These are phyloP conservation scores for cat (Felis catus) DNA, from an alignment of 2,113 vertebrate genomes.

Conservation along the genomic window DNA sequence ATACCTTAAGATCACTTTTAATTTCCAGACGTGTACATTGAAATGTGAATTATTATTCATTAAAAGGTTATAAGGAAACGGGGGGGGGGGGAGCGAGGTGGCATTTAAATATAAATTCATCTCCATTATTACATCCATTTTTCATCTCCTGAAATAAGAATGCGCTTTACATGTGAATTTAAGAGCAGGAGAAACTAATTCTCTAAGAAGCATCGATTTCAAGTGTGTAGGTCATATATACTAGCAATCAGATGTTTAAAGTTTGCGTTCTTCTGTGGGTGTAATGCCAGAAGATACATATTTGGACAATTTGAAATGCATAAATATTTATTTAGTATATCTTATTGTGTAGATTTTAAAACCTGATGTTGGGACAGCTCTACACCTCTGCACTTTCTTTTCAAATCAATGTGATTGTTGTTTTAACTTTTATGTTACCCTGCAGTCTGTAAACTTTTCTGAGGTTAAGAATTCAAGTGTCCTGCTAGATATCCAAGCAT, in stretches of 20 bases:
- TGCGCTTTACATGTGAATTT: constrained; percentile 33
- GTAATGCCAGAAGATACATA: neutral
- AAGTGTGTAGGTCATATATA: neutral
- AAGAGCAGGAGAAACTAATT: constrained; percentile 34
- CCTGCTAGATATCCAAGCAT: neutral
- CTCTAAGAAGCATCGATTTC: constrained; percentile 44
- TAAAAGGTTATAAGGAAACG: constrained; percentile 38
- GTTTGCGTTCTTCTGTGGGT: neutral
- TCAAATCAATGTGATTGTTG: neutral
- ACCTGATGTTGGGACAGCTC: neutral
- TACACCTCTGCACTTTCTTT: neutral
- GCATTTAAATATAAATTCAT: constrained; percentile 60
- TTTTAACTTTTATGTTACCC: constrained; percentile 40
- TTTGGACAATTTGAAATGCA: neutral
- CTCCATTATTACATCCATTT: constrained; percentile 54
- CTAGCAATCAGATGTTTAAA: neutral
- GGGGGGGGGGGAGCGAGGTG: neutral
- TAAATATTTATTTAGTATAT: constrained; percentile 5
- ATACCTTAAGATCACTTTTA: constrained; percentile 64
- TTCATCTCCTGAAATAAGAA: constrained; percentile 54
- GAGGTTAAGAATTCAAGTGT: constrained; percentile 35
- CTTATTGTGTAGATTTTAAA: neutral
- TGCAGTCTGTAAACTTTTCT: neutral
- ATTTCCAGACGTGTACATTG: constrained; percentile 51
- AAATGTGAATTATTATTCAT: constrained; percentile 17